These are phyloP conservation scores for Solea solea DNA, from an alignment of 2,113 vertebrate genomes.

Conservation along the genomic window DNA sequence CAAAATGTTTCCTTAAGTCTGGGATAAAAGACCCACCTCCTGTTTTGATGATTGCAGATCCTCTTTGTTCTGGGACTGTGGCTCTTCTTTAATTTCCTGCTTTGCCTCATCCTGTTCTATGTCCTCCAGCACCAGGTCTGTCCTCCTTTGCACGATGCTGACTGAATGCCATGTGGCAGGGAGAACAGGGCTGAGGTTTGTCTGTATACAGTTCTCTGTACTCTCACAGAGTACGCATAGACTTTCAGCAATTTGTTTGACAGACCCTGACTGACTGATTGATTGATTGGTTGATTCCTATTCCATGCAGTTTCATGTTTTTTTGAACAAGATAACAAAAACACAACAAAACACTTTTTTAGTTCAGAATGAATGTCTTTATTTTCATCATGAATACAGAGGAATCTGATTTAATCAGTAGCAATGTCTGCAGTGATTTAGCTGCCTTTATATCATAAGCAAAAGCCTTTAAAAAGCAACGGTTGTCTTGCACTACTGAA, in stretches of 20 bases:
- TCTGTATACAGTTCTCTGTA: not conserved
- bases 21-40: not conserved
- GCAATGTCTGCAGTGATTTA: not conserved
- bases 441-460: no score
- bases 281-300: not conserved
- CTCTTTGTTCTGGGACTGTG: not conserved
- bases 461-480: no score
- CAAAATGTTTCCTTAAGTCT: not conserved
- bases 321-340: constrained; percentile 13
- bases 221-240: not conserved
- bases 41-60: not conserved
- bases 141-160: constrained; percentile 59
- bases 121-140: constrained; percentile 76
- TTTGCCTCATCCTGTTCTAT: constrained; percentile 57
- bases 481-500: not conserved
- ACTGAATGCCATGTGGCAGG: constrained; percentile 50
- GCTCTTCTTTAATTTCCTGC: not conserved
- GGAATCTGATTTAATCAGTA: not conserved
- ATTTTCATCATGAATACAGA: constrained; percentile 50
- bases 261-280: not conserved
- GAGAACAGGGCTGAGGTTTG: constrained; percentile 5
- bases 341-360: constrained; percentile 1
- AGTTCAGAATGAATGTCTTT: constrained; percentile 48
- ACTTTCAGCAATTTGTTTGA: not conserved
- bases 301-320: not conserved